Evolutionary conservation across 2,888 invertebrate genomes (phyloP), one percentile per base, ranked within the genome.

Genomic region (Bembecia ichneumoniformis): DNA sequence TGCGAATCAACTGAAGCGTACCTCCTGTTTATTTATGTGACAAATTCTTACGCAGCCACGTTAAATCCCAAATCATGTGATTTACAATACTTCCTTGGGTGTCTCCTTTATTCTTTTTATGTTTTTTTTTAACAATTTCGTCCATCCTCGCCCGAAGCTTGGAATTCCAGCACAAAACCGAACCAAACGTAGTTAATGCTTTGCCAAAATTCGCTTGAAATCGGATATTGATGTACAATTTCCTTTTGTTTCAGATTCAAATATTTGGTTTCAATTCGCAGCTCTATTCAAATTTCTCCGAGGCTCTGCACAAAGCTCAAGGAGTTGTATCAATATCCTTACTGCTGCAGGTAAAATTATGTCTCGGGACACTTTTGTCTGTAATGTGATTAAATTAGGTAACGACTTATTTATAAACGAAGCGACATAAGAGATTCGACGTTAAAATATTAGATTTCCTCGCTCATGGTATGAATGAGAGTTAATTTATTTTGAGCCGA

Each of bases 261-360:
- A 94, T 98, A 88, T 96, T 97, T 86, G 98, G 98, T 66, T 99
- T 96, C 90, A 99, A 99, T 89, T 95, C 96, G 53, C 97, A 98
- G 86, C 91, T 99, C 62, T 98, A 98, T 89, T 93, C 93, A 70
- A 98, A 98, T 89, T 96, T 97, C 87, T 94, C 97, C 51, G 96
- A 97, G 82, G 98, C 98, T 57, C 89, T 96, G 66, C 94, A 94
- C 75, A 93, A 95, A 76, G 96, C 98, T 56, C 96, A 97, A 80
- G 99, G 99, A 68, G 93, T 99, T 74, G 95, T 97, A 60, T 97
- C 96, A 56, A 94, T 99, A 71, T 95, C 98, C 55, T 90, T 98
- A 59, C 91, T 99, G 64, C 88, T 98, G 63, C 98, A 98, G 94
- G 98, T 98, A 89, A 84, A 83, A 45, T 28, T 40, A 44, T 44